Conservation (phyloP, 2,113 vertebrate genomes). For the Pituophis catenifer region DNA sequence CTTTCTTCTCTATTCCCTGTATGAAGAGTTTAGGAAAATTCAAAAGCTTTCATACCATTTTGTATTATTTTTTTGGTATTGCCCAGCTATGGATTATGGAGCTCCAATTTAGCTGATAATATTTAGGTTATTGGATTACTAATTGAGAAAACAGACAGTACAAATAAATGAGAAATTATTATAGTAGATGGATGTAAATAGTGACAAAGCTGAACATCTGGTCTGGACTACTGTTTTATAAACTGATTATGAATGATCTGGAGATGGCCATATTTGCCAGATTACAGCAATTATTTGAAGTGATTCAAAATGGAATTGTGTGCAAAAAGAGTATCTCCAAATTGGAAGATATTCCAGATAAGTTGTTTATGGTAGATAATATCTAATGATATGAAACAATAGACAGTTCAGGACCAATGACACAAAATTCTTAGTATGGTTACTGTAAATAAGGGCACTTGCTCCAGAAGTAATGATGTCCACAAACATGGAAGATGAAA, state of each 20-base stretch:
- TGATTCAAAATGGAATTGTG: not conserved
- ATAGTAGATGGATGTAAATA: not conserved
- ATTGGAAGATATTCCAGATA: not conserved
- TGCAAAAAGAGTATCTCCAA: not conserved
- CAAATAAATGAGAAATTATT: not conserved
- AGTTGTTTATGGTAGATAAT: not conserved
- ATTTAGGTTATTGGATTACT: not conserved
- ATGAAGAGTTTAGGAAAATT: not conserved
- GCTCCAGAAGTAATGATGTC: not conserved
- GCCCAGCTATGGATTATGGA: not conserved
- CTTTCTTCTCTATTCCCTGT: not conserved
- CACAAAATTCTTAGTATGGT: not conserved
- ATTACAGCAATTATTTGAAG: not conserved
- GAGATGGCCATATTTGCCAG: not conserved
- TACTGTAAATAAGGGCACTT: not conserved
- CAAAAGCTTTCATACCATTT: not conserved
- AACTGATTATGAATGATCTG: not conserved
- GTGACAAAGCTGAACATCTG: not conserved
- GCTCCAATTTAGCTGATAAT: not conserved
- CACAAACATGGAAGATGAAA: not conserved
- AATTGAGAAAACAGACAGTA: not conserved
- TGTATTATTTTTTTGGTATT: not conserved
- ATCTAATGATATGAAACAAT: not conserved
- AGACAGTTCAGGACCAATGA: not conserved
- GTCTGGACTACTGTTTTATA: not conserved